Evolutionary conservation across 2,888 invertebrate genomes (phyloP), one percentile per base, ranked within the genome.

Genomic region (Melieria picta): DNA sequence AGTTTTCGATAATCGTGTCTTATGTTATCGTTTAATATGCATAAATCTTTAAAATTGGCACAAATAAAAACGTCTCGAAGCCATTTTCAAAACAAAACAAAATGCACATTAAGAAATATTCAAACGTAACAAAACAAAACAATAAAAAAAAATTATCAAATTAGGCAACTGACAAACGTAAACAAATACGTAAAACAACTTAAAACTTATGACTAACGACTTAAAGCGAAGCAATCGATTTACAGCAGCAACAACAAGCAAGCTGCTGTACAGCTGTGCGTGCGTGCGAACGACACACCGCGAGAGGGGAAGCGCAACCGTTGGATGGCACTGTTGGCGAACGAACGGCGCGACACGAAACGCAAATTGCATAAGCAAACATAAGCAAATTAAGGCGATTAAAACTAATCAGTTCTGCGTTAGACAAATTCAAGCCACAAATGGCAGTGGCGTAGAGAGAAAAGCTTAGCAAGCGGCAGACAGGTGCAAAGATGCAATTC

Each of bases 401-500:
- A 74, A 77, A 73, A 66, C 75, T 78, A 78, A 77, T 77, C 74
- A 77, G 77, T 77, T 74, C 77, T 73, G 71, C 75, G 60, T 73
- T 62, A 65, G 69, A 60, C 62, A 48, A 42, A 72, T 30, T 30
- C 30, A 30, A 30, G 30, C 30, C 30, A 30, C 30, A 30, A 30
- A 30, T 30, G 2, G 30, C 30, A 30, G 30, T 30, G 30, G 30
- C 30, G 30, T 30, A 30, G 30, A 2, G 30, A 30, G 3, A 30
- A 30, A 30, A 30, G 30, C 30, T 30, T 30, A 30, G 30, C 30
- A 30, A 30, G 30, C 30, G 30, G 2, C 30, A 3, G 30, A 30
- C 2, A 30, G 30, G 30, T 30, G 30, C 16, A 16, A 16, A 16
- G 16, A 2, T 16, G 2, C 30, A 30, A 30, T 30, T 30, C 30